These are phyloP conservation scores for Branchinecta sandiegonensis DNA, from an alignment of 2,888 invertebrate species.

Conservation along the genomic window DNA sequence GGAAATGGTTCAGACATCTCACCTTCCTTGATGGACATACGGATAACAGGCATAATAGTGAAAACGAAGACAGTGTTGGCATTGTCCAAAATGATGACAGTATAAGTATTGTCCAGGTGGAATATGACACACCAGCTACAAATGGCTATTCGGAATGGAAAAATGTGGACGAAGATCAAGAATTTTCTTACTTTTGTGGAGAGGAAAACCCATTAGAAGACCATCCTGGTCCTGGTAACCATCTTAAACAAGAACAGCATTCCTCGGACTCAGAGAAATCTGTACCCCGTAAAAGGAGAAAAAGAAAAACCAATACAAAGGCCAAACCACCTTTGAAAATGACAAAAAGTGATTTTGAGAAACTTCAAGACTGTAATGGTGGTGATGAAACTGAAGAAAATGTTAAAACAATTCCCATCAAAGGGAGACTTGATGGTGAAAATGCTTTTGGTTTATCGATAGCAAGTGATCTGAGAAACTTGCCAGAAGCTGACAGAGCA, in stretches of 20 bases:
- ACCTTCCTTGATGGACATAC: background rate
- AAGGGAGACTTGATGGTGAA: constrained; percentile 6
- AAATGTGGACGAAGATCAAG: constrained; percentile 4
- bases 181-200: background rate
- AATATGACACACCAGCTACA: background rate
- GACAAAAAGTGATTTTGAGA: constrained; percentile 2
- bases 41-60: background rate
- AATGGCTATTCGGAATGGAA: background rate
- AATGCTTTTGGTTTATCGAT: background rate
- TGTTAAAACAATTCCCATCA: background rate
- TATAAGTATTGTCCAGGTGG: background rate
- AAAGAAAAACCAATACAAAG: background rate
- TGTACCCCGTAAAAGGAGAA: background rate
- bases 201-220: background rate
- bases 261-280: background rate
- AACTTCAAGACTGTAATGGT: background rate
- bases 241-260: background rate
- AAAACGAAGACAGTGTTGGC: background rate
- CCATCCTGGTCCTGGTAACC: background rate
- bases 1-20: constrained; percentile 6
- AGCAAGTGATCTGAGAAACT: background rate
- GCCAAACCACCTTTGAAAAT: background rate
- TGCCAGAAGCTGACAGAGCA: background rate
- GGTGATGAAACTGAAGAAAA: background rate
- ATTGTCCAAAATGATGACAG: background rate